These are phyloP conservation scores for Streblospio benedicti DNA, from an alignment of 1,140 invertebrate species.

Conservation along the genomic window DNA sequence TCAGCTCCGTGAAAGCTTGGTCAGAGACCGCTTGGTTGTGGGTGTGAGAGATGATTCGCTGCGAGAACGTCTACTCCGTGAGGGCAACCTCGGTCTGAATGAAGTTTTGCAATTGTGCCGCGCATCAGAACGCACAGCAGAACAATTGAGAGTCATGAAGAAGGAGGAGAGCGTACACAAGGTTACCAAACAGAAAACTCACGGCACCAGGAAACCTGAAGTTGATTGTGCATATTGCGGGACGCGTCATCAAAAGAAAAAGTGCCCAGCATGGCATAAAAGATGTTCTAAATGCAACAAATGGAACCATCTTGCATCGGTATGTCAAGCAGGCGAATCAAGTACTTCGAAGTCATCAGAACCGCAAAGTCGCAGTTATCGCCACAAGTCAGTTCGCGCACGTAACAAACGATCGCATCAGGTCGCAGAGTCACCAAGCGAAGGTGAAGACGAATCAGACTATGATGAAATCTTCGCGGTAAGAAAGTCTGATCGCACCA, in stretches of 20 bases:
- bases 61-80: not conserved
- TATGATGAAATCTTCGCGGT: too few relatives aligned
- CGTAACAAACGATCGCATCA: too few relatives aligned
- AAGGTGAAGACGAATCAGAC: too few relatives aligned
- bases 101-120: not conserved
- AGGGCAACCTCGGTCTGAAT: too few relatives aligned
- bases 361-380: too few relatives aligned
- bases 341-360: too few relatives aligned
- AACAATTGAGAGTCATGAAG: not conserved
- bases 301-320: constrained; percentile 6
- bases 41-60: not conserved
- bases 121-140: not conserved
- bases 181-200: not conserved
- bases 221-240: not conserved
- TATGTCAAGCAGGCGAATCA: too few relatives aligned
- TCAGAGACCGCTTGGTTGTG: not conserved
- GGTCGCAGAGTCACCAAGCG: too few relatives aligned
- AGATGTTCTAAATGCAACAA: not conserved
- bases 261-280: constrained; percentile 1
- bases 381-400: too few relatives aligned
- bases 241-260: not conserved
- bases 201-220: not conserved
- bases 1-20: not conserved
- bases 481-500: too few relatives aligned
- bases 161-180: too few relatives aligned